phyloP scores from a whole-genome alignment of 2,113 vertebrate genomes.

The Platichthys stellatus region DNA sequence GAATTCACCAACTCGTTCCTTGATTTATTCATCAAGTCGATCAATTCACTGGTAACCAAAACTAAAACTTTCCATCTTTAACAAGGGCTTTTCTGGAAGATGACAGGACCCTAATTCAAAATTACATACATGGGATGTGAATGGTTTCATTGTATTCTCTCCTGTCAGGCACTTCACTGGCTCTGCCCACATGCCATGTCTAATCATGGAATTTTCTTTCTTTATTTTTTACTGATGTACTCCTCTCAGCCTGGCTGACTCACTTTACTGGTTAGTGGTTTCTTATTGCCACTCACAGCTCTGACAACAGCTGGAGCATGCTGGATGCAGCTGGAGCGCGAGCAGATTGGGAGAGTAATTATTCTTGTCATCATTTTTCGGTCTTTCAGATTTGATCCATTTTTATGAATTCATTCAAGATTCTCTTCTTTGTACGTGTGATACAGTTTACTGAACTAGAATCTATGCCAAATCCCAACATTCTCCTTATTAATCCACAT shows the following conservation, averaged over 20 bases:
- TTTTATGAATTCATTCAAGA: not conserved
- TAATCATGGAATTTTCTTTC: conserved; percentile 10
- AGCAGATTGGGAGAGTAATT: conserved; percentile 31
- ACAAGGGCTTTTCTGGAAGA: not conserved
- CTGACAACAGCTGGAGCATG: conserved; percentile 37
- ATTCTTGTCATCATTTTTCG: conserved; percentile 10
- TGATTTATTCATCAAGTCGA: not conserved
- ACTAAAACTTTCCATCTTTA: not conserved
- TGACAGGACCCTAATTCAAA: not conserved
- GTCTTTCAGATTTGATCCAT: conserved; percentile 30
- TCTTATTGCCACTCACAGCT: not conserved
- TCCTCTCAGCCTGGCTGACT: conserved; percentile 7
- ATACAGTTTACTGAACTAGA: not conserved
- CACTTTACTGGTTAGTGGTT: not conserved
- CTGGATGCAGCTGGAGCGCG: conserved; percentile 27
- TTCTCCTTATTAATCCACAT: too few relatives aligned
- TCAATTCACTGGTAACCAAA: not conserved
- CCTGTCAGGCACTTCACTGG: not conserved
- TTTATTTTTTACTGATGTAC: not conserved
- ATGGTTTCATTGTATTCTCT: not conserved
- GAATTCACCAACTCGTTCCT: not conserved
- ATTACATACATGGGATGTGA: not conserved
- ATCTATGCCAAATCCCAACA: too few relatives aligned
- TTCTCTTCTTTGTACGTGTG: too few relatives aligned
- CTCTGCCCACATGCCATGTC: not conserved